phyloP scores from a whole-genome alignment of 2,113 vertebrate species.

The Cryptoleucopteryx plumbea region DNA sequence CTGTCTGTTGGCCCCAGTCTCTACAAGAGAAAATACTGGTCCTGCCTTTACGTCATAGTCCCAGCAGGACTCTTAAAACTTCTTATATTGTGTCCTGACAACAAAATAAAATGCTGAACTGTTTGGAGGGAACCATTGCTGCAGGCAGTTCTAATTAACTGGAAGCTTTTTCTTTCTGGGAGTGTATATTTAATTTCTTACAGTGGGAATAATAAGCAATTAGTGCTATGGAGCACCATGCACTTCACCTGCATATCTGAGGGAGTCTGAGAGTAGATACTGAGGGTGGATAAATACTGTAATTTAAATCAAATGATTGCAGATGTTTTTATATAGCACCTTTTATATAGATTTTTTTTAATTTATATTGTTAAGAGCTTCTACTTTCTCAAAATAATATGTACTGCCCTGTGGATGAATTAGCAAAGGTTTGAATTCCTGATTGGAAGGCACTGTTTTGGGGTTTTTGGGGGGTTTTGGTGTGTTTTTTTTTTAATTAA shows the following conservation, averaged over 20 bases:
- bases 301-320: background rate
- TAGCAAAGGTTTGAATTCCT: background rate
- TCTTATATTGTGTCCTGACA: slow-evolving; percentile 6
- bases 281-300: background rate
- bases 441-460: background rate
- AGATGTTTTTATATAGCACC: background rate
- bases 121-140: background rate
- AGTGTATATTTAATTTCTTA: background rate
- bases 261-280: background rate
- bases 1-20: background rate
- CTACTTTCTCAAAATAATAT: background rate
- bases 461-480: background rate
- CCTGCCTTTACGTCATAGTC: background rate
- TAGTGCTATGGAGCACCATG: background rate
- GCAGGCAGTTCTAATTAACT: slow-evolving; percentile 27
- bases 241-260: background rate
- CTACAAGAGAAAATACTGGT: background rate
- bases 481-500: background rate
- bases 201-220: slow-evolving; percentile 8
- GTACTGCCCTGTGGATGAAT: background rate
- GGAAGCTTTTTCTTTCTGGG: slow-evolving; percentile 3
- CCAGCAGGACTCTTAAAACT: slow-evolving; percentile 19
- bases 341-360: background rate
- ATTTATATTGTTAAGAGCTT: background rate
- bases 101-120: slow-evolving; percentile 5